Evolutionary conservation across 2,797 vertebrate genomes (phyloP).

Genomic region (Galagoides demidoff): DNA sequence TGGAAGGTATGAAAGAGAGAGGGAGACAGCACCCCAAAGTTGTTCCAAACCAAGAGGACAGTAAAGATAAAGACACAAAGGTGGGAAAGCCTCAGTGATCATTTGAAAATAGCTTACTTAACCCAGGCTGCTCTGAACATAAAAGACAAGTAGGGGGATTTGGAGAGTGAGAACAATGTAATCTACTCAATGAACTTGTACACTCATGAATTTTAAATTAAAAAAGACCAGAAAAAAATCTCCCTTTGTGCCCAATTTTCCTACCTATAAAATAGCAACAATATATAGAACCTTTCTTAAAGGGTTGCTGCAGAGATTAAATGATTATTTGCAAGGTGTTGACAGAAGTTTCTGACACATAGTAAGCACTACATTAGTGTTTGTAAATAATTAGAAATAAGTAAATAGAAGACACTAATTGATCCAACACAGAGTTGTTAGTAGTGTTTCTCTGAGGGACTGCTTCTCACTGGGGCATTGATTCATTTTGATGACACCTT

Average conservation of each 20-base stretch:
- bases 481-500: background rate
- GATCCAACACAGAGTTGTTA: background rate
- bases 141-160: background rate
- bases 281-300: background rate
- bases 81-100: background rate
- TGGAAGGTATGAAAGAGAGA: background rate
- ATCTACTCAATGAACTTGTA: too few species aligned
- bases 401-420: background rate
- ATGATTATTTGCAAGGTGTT: background rate
- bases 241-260: background rate
- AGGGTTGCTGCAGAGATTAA: background rate
- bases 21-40: background rate
- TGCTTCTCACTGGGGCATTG: background rate
- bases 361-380: background rate
- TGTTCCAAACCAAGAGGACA: background rate
- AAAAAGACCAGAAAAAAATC: too few species aligned
- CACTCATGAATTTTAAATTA: too few species aligned
- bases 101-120: background rate
- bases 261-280: background rate
- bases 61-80: background rate
- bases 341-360: background rate
- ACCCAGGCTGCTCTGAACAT: background rate
- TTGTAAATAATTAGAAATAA: conserved; percentile 35
- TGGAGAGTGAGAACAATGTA: background rate
- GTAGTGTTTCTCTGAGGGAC: background rate